These are phyloP conservation scores for Drosophila takahashii DNA, from an alignment of 1,140 invertebrate genomes.

Conservation along the genomic window DNA sequence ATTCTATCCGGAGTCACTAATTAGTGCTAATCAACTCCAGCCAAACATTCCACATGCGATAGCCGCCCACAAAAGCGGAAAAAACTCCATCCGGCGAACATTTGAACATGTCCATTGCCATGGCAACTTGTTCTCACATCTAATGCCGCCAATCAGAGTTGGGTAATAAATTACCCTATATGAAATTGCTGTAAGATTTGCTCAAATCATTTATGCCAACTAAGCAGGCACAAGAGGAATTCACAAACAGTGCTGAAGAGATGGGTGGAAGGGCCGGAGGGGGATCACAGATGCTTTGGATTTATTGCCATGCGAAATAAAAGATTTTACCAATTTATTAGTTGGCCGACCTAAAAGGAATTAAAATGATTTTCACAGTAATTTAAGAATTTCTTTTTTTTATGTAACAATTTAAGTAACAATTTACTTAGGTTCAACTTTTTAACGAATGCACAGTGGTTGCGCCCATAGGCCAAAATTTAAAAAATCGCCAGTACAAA, in stretches of 20 bases:
- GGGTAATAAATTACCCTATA: constrained; percentile 40
- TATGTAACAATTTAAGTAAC: too few relatives aligned
- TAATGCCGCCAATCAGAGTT: constrained; percentile 17
- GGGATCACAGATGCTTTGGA: constrained; percentile 51
- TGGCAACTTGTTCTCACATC: constrained; percentile 35
- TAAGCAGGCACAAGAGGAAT: constrained; percentile 31
- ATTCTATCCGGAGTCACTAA: constrained; percentile 29
- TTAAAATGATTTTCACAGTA: too few relatives aligned
- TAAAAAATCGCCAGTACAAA: too few relatives aligned
- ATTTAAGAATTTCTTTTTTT: too few relatives aligned
- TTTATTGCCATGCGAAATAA: constrained; percentile 52
- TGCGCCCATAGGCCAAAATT: too few relatives aligned
- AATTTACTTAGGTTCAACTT: too few relatives aligned
- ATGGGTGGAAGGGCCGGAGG: background rate
- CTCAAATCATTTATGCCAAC: constrained; percentile 67
- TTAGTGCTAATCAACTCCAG: constrained; percentile 52
- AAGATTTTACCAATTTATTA: constrained; percentile 31
- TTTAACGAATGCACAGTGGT: too few relatives aligned
- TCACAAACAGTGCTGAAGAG: constrained; percentile 4
- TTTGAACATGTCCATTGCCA: constrained; percentile 33
- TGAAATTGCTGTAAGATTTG: constrained; percentile 65
- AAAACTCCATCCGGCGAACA: constrained; percentile 31
- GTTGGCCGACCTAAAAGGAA: too few relatives aligned
- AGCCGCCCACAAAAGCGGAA: constrained; percentile 27
- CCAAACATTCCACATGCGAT: constrained; percentile 36